These are phyloP conservation scores for Octopus bimaculoides DNA, from an alignment of 1,140 invertebrate genomes.

Conservation along the genomic window DNA sequence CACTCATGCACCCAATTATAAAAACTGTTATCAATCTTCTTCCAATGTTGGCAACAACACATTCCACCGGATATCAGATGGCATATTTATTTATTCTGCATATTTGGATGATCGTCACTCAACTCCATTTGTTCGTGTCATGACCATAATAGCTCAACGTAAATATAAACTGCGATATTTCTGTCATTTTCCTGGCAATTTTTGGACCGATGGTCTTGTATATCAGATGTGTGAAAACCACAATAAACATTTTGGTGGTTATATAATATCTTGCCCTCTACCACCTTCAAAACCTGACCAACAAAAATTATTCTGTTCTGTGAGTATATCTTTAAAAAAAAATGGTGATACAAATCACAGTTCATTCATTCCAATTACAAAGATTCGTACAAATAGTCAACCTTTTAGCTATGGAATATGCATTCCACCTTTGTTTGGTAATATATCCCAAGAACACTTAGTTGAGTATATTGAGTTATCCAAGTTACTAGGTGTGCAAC, in stretches of 20 bases:
- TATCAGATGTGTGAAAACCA: slow-evolving; percentile 54
- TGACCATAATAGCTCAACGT: slow-evolving; percentile 24
- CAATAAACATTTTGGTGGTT: slow-evolving; percentile 44
- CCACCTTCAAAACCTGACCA: slow-evolving; percentile 13
- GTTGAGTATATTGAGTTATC: slow-evolving; percentile 52
- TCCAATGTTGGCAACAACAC: slow-evolving; percentile 11
- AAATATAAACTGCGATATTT: slow-evolving; percentile 22
- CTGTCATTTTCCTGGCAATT: slow-evolving; percentile 24
- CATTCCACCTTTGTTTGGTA: slow-evolving; percentile 51
- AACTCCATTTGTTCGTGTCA: slow-evolving; percentile 25
- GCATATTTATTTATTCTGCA: slow-evolving; percentile 34
- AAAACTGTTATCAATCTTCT: slow-evolving; percentile 15
- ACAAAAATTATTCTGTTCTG: background rate
- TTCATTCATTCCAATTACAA: slow-evolving; percentile 2
- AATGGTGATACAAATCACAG: background rate
- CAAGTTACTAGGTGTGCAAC: slow-evolving; percentile 44
- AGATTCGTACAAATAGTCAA: background rate
- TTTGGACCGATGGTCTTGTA: background rate
- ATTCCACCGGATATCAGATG: slow-evolving; percentile 22
- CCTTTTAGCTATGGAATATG: slow-evolving; percentile 40
- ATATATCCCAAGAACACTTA: slow-evolving; percentile 32
- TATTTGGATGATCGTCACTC: slow-evolving; percentile 27
- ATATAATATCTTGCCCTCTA: slow-evolving; percentile 42
- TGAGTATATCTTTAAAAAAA: background rate
- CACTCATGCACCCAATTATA: background rate